These are phyloP conservation scores for Nanger granti DNA, from an alignment of 2,113 vertebrate genomes.

Conservation along the genomic window DNA sequence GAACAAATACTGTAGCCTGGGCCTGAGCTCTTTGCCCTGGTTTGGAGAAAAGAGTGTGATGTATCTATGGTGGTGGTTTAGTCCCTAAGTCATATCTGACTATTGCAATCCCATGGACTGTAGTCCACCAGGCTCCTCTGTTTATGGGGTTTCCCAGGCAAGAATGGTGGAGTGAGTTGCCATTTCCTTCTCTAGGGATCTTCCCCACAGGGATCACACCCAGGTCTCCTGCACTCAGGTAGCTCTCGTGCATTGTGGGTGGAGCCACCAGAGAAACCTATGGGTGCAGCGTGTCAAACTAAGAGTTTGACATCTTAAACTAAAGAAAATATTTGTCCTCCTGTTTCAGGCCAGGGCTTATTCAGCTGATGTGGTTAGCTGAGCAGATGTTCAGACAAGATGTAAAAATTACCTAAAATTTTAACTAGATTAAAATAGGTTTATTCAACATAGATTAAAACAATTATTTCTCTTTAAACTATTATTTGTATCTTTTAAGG, in stretches of 20 bases:
- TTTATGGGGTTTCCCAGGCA: neutral
- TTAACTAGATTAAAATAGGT: neutral
- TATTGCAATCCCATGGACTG: neutral
- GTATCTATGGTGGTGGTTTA: neutral
- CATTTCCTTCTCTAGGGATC: neutral
- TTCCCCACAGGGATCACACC: neutral
- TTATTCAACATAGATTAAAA: neutral
- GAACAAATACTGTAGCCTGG: fast-evolving
- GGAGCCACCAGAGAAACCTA: neutral
- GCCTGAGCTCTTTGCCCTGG: neutral
- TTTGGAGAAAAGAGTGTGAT: neutral
- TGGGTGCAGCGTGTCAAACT: neutral
- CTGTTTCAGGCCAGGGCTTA: neutral
- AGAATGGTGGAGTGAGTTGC: neutral
- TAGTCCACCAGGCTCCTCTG: neutral
- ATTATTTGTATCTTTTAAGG: neutral
- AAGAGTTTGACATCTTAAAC: neutral
- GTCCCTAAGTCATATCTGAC: neutral
- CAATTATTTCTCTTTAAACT: neutral
- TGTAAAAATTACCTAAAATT: neutral
- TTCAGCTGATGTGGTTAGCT: neutral
- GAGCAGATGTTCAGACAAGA: neutral
- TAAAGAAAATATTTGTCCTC: neutral
- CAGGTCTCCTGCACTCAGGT: neutral
- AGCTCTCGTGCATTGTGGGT: neutral